Percentiles rank a stretch among this genome's conserved stretches.
phyloP scores from a whole-genome alignment of 2,797 vertebrate species.

The Manis crassicaudata region DNA sequence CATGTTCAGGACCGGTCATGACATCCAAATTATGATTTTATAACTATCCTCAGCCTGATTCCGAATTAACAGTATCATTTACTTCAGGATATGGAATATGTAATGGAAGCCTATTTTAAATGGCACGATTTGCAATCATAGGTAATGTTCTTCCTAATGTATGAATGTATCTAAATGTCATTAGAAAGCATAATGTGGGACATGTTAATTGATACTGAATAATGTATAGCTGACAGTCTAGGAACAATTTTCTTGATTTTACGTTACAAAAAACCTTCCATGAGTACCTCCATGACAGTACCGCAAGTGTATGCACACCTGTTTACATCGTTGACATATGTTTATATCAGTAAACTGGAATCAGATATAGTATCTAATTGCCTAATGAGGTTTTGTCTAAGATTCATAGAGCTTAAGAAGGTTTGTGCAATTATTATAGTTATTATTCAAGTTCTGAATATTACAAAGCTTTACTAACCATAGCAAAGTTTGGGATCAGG shows the following conservation, averaged over 20 bases:
- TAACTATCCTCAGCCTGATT: neutral
- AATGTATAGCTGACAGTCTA: constrained; percentile 3
- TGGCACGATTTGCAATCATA: neutral
- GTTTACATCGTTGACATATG: neutral
- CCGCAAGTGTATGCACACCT: neutral
- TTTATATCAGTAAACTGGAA: neutral
- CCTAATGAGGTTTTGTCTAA: neutral
- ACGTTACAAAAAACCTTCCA: neutral
- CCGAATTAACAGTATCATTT: neutral
- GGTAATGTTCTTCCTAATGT: neutral
- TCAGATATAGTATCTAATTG: neutral
- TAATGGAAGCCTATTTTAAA: neutral
- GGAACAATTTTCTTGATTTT: constrained; percentile 49
- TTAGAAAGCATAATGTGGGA: neutral
- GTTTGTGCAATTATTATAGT: neutral
- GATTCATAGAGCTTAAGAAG: neutral
- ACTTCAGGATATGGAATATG: neutral
- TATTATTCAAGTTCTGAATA: neutral
- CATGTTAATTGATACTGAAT: neutral
- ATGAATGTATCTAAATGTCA: neutral
- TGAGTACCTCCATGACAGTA: neutral
- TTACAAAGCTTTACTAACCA: neutral
- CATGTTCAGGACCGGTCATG: neutral
- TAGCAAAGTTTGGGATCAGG: neutral
- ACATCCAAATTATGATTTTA: neutral